Percentiles rank a stretch among this genome's conserved stretches.
Evolutionary conservation across 2,113 vertebrate genomes (phyloP).

Genomic region (Pygoscelis antarcticus): DNA sequence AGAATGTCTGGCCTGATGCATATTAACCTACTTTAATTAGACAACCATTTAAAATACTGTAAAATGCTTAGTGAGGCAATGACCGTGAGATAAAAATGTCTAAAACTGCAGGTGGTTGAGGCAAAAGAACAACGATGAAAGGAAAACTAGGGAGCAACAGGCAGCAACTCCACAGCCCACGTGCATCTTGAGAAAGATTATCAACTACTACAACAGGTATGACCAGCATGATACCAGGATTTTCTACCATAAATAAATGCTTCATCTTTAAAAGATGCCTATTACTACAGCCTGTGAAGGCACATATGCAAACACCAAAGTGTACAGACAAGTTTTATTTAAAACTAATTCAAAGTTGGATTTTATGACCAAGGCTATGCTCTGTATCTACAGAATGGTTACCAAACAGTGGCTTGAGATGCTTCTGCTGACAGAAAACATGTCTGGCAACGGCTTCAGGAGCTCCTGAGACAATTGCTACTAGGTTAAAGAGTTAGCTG

Average conservation of each 20-base stretch:
- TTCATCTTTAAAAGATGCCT: not conserved
- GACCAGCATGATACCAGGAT: not conserved
- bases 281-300: not conserved
- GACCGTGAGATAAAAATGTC: not conserved
- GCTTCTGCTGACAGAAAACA: not conserved
- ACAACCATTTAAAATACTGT: not conserved
- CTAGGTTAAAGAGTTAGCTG: not conserved
- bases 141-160: not conserved
- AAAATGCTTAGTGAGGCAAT: not conserved
- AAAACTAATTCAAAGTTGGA: not conserved
- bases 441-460: not conserved
- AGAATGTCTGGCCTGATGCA: not conserved
- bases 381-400: not conserved
- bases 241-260: not conserved
- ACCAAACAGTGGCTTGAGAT: not conserved
- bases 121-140: not conserved
- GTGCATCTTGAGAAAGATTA: not conserved
- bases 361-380: not conserved
- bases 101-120: not conserved
- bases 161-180: not conserved
- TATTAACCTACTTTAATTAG: constrained; percentile 16
- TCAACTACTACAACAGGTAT: not conserved
- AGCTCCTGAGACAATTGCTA: not conserved
- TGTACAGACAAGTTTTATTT: not conserved
- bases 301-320: not conserved